Conservation (phyloP, 2,113 vertebrate species). For the Danionella cerebrum region DNA sequence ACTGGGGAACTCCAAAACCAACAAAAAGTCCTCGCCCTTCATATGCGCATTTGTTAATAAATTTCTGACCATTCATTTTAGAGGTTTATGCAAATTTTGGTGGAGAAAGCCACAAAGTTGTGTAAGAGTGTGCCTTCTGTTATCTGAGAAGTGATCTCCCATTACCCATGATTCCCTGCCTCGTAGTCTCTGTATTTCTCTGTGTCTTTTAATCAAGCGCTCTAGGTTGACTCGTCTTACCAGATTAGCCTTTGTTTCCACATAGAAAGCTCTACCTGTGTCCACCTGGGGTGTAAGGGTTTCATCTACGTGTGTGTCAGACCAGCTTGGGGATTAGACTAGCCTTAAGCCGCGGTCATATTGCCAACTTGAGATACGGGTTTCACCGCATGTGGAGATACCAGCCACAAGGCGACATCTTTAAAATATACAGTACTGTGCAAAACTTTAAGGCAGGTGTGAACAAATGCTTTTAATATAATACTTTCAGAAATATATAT, state of each 20-base stretch:
- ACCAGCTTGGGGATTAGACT: not conserved
- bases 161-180: constrained; percentile 17
- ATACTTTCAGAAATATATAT: no score
- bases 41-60: no score
- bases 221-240: constrained; percentile 5
- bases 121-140: constrained; percentile 12
- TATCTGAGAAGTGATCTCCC: constrained; percentile 23
- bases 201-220: constrained; percentile 8
- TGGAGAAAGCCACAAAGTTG: constrained; percentile 8
- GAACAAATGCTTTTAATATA: no score
- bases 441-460: no score
- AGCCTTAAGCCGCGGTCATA: no score
- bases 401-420: no score
- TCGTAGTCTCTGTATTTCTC: not conserved
- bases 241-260: constrained; percentile 11
- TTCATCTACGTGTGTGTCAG: not conserved
- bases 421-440: no score
- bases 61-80: not conserved
- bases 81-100: not conserved
- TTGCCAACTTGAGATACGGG: no score
- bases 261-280: not conserved
- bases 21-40: no score
- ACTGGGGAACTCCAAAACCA: no score
- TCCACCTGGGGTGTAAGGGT: constrained; percentile 2
- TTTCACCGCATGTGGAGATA: no score